phyloP scores from a whole-genome alignment of 2,888 invertebrate species.

The Galeruca laticollis region DNA sequence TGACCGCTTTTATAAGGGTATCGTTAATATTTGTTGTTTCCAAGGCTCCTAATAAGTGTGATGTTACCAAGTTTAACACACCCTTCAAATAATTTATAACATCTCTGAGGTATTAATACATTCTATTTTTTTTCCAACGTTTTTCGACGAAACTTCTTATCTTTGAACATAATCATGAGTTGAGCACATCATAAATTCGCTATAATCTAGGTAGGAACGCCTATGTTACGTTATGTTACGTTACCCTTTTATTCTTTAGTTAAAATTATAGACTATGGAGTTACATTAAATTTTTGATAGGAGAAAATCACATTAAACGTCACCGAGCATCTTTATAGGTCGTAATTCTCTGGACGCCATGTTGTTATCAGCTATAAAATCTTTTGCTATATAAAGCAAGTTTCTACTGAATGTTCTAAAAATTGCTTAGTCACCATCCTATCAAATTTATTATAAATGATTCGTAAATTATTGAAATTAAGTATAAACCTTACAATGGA shows the following conservation, averaged over 20 bases:
- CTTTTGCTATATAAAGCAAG: conserved; percentile 5
- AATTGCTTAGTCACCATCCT: background rate
- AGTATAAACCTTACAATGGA: too few relatives aligned
- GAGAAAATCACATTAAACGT: conserved; percentile 11
- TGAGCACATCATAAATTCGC: background rate
- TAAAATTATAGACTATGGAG: conserved; percentile 15
- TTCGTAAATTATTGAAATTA: too few relatives aligned
- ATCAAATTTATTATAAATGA: background rate
- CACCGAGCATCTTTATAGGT: conserved; percentile 19
- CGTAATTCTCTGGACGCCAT: conserved; percentile 18
- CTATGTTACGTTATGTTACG: background rate
- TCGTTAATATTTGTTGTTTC: too few relatives aligned
- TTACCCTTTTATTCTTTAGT: background rate
- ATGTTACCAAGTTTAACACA: too few relatives aligned
- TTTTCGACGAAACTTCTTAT: too few relatives aligned
- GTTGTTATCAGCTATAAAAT: conserved; percentile 19
- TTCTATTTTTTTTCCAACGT: too few relatives aligned
- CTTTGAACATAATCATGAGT: too few relatives aligned
- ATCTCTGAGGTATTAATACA: too few relatives aligned
- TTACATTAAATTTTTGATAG: conserved; percentile 18
- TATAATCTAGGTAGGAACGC: background rate
- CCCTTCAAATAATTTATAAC: too few relatives aligned
- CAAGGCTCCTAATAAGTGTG: too few relatives aligned
- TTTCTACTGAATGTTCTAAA: background rate
- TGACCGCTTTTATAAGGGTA: too few relatives aligned